A percentile compares a stretch with the other conserved stretches of the same genome.
These are phyloP conservation scores for Ophioderma brevispina DNA, from an alignment of 35 echinoderm and acorn worm genomes.

Conservation along the genomic window DNA sequence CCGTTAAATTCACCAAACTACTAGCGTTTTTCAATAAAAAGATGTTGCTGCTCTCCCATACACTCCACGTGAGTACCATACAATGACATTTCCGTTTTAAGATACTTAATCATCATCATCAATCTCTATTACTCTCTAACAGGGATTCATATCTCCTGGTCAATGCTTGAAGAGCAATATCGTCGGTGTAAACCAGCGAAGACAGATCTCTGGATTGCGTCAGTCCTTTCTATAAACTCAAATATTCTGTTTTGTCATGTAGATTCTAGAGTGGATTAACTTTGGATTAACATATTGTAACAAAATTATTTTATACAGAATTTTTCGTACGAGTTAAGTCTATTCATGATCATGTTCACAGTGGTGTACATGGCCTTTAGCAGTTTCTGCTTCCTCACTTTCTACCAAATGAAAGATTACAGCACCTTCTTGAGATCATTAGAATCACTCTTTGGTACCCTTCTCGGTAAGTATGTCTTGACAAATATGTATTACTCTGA, in stretches of 20 bases:
- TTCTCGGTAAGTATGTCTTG: constrained; percentile 62
- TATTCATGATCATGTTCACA: constrained; percentile 89
- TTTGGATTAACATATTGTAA: no score
- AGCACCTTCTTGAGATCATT: constrained; percentile 61
- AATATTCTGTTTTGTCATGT: no score
- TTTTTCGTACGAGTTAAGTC: constrained; percentile 68
- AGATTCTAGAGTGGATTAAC: no score
- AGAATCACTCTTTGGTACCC: constrained; percentile 88
- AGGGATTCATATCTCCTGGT: no score
- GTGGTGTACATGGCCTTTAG: constrained; percentile 82
- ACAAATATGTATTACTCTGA: neutral
- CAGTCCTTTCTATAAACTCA: no score
- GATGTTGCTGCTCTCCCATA: constrained; percentile 70
- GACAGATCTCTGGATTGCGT: no score
- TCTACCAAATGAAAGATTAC: constrained; percentile 69
- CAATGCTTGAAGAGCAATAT: no score
- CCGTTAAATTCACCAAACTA: constrained; percentile 72
- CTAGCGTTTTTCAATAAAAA: constrained; percentile 83
- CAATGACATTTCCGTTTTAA: no score
- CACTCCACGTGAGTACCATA: constrained; percentile 56
- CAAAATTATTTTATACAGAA: no score
- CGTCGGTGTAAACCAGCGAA: no score
- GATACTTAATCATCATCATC: no score
- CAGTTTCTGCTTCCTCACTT: constrained; percentile 73
- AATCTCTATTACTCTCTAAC: no score